phyloP scores from a whole-genome alignment of 2,888 invertebrate species.

The Protonemura montana region DNA sequence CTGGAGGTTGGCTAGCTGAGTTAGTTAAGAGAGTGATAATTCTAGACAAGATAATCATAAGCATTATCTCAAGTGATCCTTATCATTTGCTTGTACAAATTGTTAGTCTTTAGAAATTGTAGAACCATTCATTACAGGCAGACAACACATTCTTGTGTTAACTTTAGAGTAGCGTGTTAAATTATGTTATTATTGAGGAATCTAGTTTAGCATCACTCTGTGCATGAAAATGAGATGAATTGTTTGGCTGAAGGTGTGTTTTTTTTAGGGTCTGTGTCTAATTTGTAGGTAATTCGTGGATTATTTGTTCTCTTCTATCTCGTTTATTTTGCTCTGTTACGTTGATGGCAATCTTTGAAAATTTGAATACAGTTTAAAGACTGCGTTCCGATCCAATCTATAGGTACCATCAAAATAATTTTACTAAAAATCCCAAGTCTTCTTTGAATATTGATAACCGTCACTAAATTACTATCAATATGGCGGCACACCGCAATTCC shows the following conservation, averaged over 20 bases:
- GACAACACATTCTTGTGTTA: conserved; percentile 15
- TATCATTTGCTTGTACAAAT: conserved; percentile 39
- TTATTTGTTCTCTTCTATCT: not conserved
- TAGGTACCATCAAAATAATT: too few relatives aligned
- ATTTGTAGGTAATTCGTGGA: not conserved
- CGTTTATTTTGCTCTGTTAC: conserved; percentile 7
- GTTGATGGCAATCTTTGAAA: not conserved
- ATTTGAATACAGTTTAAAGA: not conserved
- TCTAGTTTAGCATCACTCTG: conserved; percentile 16
- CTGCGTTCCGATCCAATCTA: too few relatives aligned
- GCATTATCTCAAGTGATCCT: conserved; percentile 40
- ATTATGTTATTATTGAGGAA: conserved; percentile 33
- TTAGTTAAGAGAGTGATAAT: conserved; percentile 40
- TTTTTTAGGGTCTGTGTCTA: not conserved
- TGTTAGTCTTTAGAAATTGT: conserved; percentile 40
- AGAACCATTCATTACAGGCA: conserved; percentile 36
- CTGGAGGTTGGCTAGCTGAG: conserved; percentile 15
- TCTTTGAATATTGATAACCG: too few relatives aligned
- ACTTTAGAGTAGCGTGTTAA: conserved; percentile 17
- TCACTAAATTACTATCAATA: too few relatives aligned
- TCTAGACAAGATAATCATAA: conserved; percentile 41
- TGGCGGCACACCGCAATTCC: too few relatives aligned
- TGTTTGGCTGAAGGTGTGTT: not conserved
- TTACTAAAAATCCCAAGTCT: too few relatives aligned
- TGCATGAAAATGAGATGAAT: conserved; percentile 2